Evolutionary conservation across 64 coral and sea anemone genomes (phyloP).

Genomic region (Actinia tenebrosa): DNA sequence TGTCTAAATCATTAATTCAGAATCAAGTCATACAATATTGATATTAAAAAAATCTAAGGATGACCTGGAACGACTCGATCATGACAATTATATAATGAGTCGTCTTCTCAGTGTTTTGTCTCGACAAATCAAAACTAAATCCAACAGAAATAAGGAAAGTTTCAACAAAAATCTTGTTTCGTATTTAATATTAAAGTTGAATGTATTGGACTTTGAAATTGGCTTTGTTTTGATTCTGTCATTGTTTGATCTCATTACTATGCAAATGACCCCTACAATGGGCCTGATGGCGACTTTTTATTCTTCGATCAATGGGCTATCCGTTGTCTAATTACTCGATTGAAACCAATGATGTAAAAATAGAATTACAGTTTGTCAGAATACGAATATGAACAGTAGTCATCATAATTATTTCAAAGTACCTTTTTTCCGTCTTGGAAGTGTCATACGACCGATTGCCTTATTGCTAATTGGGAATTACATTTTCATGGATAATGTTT

Average conservation of each 20-base stretch:
- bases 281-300: neutral
- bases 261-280: neutral
- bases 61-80: neutral
- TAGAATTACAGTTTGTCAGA: neutral
- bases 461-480: no score
- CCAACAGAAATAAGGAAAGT: neutral
- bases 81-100: neutral
- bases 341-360: neutral
- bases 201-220: slow-evolving; percentile 3
- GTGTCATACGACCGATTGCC: no score
- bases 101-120: neutral
- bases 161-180: neutral
- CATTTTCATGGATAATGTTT: no score
- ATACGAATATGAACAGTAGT: neutral
- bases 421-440: no score
- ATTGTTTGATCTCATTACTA: neutral
- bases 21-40: neutral
- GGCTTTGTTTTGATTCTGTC: neutral
- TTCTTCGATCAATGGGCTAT: neutral
- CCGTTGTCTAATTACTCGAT: neutral
- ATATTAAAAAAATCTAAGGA: neutral
- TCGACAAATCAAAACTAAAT: neutral
- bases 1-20: neutral
- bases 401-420: neutral
- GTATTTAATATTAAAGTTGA: neutral